Base-by-base conservation (phyloP, 1,140 invertebrate species). In the Episyrphus balteatus region DNA sequence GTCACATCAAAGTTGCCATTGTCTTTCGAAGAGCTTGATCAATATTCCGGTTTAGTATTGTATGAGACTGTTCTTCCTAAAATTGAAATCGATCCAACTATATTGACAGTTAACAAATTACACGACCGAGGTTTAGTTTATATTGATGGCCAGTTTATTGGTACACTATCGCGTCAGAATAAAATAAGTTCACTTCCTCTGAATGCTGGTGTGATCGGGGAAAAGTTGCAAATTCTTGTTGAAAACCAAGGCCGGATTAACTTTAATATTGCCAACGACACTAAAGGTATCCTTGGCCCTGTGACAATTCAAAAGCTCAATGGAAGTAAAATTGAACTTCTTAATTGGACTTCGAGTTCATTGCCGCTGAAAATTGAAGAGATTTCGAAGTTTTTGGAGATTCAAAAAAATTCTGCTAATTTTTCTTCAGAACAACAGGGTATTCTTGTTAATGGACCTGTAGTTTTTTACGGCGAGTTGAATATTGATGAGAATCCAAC, bases 241-340 rank as follows among this genome's bases (percentile, higher is more conserved):
- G 86, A 89, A 66, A 88, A 84, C 62, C 80, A 84, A 71, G 86
- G 85, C 30, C 71, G 84, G 31, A 72, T 86, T 19, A 84, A 82
- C 54, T 87, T 72, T 65, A 82, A 82, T 19, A 57, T 46, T 21
- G 67, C 84, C 13, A 74, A 79, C 51, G 82, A 86, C 55, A 74
- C 66, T 41, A 87, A 87, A 42, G 50, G 46, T 12, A 48, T 48
- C 14, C 6, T 41, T 3, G 39, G 39, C 14, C 11, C 39, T 5
- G 18, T 41, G 5, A 41, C 39, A 37, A 26, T 51, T 44, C 40
- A 44, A 19, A 31, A 41, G 18, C 8, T 32, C 8, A 21, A 44
- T 18, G 39, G 44, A 3, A 15, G 11, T 12, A 11, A 5, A 34
- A 12, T 15, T n/a, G 32, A 32, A 30, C 13, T 48, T 5, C 5